Evolutionary conservation across 2,113 vertebrate species (phyloP).

Genomic region (Oreochromis aureus): DNA sequence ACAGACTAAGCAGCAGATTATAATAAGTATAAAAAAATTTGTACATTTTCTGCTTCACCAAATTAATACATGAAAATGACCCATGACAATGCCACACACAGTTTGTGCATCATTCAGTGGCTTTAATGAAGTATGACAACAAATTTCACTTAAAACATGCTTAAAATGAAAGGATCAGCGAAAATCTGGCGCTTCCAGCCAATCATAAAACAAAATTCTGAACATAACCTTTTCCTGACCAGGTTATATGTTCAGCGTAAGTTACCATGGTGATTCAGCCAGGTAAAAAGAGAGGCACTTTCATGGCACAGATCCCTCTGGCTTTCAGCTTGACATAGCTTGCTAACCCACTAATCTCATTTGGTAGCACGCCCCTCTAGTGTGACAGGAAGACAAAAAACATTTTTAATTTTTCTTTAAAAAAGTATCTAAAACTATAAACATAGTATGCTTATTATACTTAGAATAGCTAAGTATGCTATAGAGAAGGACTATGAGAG

Average conservation of each 20-base stretch:
- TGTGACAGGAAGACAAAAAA: background rate
- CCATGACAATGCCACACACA: background rate
- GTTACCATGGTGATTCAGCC: background rate
- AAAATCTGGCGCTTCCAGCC: rapidly evolving
- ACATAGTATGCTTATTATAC: background rate
- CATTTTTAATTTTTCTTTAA: background rate
- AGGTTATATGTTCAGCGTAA: background rate
- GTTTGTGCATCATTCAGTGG: background rate
- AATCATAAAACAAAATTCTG: background rate
- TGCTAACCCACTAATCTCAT: background rate
- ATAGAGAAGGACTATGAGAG: background rate
- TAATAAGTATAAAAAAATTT: background rate
- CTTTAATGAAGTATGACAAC: background rate
- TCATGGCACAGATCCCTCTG: background rate
- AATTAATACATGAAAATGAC: background rate
- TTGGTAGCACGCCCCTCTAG: background rate
- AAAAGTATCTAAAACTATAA: background rate
- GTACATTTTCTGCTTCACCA: background rate
- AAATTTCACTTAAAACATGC: background rate
- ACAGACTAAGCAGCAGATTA: background rate
- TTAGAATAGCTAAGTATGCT: background rate
- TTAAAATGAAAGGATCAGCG: background rate
- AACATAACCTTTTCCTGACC: background rate
- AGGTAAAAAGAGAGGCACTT: background rate
- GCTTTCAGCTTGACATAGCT: background rate